phyloP scores from a whole-genome alignment of 2,888 invertebrate species.

The Epinotia bilunana region DNA sequence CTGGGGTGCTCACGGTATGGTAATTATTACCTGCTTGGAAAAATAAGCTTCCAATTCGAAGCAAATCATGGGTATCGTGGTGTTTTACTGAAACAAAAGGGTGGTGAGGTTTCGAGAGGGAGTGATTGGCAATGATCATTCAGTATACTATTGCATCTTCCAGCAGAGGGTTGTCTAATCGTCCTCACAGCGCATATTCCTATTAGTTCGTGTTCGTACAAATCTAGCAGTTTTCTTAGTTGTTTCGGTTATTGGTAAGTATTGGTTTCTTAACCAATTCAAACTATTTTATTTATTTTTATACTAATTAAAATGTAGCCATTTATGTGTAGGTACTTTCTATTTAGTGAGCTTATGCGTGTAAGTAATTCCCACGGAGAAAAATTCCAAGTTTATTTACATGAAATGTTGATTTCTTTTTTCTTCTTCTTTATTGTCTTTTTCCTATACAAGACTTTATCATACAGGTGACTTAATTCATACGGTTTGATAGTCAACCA shows the following conservation, averaged over 20 bases:
- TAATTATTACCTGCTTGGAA: slow-evolving; percentile 7
- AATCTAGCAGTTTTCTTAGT: background rate
- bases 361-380: too few species aligned
- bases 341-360: too few species aligned
- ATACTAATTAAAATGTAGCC: too few species aligned
- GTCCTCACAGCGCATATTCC: background rate
- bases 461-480: too few species aligned
- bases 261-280: background rate
- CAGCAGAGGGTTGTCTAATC: background rate
- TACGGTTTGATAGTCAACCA: too few species aligned
- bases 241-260: background rate
- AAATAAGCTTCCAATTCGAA: background rate
- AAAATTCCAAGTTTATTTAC: too few species aligned
- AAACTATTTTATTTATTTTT: background rate
- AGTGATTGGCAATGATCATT: background rate
- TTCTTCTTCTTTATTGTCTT: too few species aligned
- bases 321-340: too few species aligned
- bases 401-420: too few species aligned
- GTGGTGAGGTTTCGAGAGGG: background rate
- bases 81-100: slow-evolving; percentile 15
- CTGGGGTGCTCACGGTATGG: background rate
- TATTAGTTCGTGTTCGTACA: background rate
- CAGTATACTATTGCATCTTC: slow-evolving; percentile 3
- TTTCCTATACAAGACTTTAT: too few species aligned
- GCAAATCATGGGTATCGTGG: slow-evolving; percentile 4